Base-by-base conservation (phyloP, 1,140 invertebrate genomes). In the Drosophila nebulosa region DNA sequence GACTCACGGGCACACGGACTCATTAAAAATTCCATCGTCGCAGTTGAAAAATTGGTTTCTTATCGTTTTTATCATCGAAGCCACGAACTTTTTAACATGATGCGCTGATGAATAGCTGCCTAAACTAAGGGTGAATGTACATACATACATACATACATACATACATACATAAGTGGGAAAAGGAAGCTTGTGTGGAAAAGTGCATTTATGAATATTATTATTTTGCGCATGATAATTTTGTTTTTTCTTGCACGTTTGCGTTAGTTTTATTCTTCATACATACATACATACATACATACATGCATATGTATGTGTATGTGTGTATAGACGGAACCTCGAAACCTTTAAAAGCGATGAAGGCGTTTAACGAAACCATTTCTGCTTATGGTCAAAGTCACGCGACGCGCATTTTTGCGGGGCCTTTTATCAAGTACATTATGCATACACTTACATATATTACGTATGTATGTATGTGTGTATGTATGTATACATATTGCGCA, bases 21-120 rank as follows among this genome's bases (percentile, higher is more conserved):
- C 90, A 90, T 90, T 90, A 90, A 86, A 90, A 90, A 90, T 90
- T 90, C 88, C 69, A 78, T 64, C 66, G 78, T 76, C 69, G 76
- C 88, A 90, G 90, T 88, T 86, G 78, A 83, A 75, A 90, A 90
- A 90, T 90, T 90, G 77, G 86, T 78, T 89, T 83, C 86, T 90
- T 90, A 90, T 90, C 88, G 84, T 65, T 77, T 79, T 89, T 90
- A 90, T 90, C 79, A 90, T 90, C 88, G 78, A 86, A 83, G 76
- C 80, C 75, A 86, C 83, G 78, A 86, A 90, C 72, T 65, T 74
- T 79, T 72, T 59, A 78, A 81, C 71, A 78, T 90, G 86, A 90
- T 90, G 86, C 78, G 78, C 79, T 90, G 86, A 90, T 88, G 86
- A 85, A 88, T 90, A 90, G 81, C 72, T 90, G 86, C 76, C 67